These are phyloP conservation scores for Vollenhovia emeryi DNA, from an alignment of 1,140 invertebrate species.

Conservation along the genomic window DNA sequence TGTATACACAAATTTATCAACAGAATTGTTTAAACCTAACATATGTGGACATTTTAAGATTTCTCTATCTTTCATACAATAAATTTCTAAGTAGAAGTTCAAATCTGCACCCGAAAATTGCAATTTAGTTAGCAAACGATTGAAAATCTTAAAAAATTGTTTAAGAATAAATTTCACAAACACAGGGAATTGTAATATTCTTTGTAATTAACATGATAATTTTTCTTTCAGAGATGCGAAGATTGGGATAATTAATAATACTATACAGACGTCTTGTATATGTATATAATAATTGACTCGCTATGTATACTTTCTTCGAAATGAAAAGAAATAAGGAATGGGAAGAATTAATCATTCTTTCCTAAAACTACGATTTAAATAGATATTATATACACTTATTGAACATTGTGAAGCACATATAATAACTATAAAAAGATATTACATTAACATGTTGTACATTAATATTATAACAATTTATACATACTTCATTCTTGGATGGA, in stretches of 20 bases:
- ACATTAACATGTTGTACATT: constrained; percentile 22
- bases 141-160: not conserved
- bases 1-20: constrained; percentile 48
- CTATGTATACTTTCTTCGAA: not conserved
- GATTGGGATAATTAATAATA: constrained; percentile 78
- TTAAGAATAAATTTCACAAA: not conserved
- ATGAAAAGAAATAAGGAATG: not conserved
- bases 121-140: constrained; percentile 4
- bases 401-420: not conserved
- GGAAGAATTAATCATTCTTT: not conserved
- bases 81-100: not conserved
- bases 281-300: not conserved
- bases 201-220: not conserved
- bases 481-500: not conserved
- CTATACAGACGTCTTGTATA: not conserved
- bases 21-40: not conserved
- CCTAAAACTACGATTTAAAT: not conserved
- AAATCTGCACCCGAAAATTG: not conserved
- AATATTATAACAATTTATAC: constrained; percentile 49
- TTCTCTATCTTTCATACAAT: not conserved
- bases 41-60: not conserved
- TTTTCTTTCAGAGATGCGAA: constrained; percentile 82
- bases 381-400: not conserved
- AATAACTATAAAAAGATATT: constrained; percentile 16
- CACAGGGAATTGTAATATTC: not conserved